These are phyloP conservation scores for Pseudomyrmex pallidus DNA, from an alignment of 1,140 invertebrate genomes.

Conservation along the genomic window DNA sequence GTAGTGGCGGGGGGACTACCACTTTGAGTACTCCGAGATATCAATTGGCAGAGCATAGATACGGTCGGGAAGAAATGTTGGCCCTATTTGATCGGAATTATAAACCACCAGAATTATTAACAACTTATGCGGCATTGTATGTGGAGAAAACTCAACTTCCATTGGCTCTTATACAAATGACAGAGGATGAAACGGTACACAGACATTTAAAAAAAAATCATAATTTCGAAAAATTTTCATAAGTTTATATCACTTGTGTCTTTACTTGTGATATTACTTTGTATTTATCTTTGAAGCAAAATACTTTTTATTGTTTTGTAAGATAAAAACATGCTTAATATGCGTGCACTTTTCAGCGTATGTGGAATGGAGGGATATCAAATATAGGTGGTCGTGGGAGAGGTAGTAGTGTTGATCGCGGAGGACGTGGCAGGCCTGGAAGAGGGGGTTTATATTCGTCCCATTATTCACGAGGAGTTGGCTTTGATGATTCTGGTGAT, in stretches of 20 bases:
- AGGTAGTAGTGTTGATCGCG: slow-evolving; percentile 87
- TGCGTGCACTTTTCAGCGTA: slow-evolving; percentile 76
- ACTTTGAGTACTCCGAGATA: slow-evolving; percentile 84
- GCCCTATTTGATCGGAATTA: slow-evolving; percentile 90
- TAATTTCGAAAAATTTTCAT: neutral
- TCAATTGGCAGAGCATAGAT: slow-evolving; percentile 91
- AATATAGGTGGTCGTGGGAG: slow-evolving; percentile 83
- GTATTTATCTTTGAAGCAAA: neutral
- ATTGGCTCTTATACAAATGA: slow-evolving; percentile 90
- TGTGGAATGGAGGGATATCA: slow-evolving; percentile 82
- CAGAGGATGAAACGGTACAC: slow-evolving; percentile 92
- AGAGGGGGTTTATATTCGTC: slow-evolving; percentile 86
- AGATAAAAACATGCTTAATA: neutral
- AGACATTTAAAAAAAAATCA: neutral
- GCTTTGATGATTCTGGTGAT: slow-evolving; percentile 86
- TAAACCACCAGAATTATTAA: slow-evolving; percentile 88
- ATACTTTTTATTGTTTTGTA: too few relatives aligned
- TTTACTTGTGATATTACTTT: too few relatives aligned
- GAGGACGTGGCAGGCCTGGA: slow-evolving; percentile 84
- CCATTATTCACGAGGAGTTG: slow-evolving; percentile 86
- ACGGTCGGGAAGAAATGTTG: slow-evolving; percentile 95
- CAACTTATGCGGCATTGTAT: slow-evolving; percentile 88
- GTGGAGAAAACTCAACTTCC: slow-evolving; percentile 92
- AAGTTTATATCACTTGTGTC: too few relatives aligned
- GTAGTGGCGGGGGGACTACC: slow-evolving; percentile 80